Conservation (phyloP, 2,888 invertebrate species). For the Nephrocerus scutellatus region DNA sequence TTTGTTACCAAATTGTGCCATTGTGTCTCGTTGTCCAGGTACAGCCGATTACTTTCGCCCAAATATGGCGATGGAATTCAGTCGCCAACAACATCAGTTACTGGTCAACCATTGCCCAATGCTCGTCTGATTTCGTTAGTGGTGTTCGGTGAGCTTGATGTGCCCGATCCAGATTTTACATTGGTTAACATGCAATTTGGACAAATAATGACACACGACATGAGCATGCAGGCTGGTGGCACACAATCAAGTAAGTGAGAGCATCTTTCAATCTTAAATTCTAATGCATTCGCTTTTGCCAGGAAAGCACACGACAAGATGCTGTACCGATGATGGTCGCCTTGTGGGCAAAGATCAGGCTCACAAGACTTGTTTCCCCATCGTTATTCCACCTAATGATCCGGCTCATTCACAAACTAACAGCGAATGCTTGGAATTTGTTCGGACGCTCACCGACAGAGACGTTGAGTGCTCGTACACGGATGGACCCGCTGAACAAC, state of each 20-base stretch:
- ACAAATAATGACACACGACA: constrained; percentile 56
- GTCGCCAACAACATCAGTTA: constrained; percentile 56
- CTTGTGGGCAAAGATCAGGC: constrained; percentile 47
- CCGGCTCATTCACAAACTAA: constrained; percentile 51
- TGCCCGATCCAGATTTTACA: constrained; percentile 66
- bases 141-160: constrained; percentile 62
- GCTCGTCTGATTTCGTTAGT: constrained; percentile 63
- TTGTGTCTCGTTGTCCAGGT: constrained; percentile 31
- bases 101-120: constrained; percentile 62
- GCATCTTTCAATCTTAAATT: constrained; percentile 3
- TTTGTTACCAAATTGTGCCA: neutral
- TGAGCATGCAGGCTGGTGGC: constrained; percentile 49
- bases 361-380: constrained; percentile 50
- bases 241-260: constrained; percentile 65
- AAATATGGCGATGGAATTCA: constrained; percentile 50
- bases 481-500: constrained; percentile 57
- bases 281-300: constrained; percentile 20
- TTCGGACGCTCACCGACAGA: constrained; percentile 59
- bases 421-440: constrained; percentile 61
- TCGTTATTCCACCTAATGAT: constrained; percentile 55
- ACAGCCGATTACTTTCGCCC: constrained; percentile 47
- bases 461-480: constrained; percentile 56
- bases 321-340: constrained; percentile 57
- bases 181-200: constrained; percentile 63
- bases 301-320: constrained; percentile 56